phyloP scores from a whole-genome alignment of 2,797 vertebrate genomes.

The Catostomus latipinnis region DNA sequence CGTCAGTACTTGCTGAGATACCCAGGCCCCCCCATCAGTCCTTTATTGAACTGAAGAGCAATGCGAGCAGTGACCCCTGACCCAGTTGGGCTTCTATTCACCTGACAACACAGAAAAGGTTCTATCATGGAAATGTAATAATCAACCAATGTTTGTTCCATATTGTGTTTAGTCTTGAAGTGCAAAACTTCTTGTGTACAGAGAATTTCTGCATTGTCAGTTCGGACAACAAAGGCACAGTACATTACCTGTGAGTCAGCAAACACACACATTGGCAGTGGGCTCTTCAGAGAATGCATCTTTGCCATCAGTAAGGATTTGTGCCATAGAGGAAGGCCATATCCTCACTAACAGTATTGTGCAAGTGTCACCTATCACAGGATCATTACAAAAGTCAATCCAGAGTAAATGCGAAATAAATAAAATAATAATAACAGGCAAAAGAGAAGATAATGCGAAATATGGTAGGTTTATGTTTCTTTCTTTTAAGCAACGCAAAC shows the following conservation, averaged over 20 bases:
- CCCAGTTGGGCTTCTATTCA: conserved; percentile 93
- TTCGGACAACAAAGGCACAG: not conserved
- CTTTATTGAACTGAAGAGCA: conserved; percentile 91
- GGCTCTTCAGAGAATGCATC: conserved; percentile 84
- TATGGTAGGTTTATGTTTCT: not conserved
- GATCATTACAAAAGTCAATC: not conserved
- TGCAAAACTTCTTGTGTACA: not conserved
- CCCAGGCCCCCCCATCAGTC: conserved; percentile 74
- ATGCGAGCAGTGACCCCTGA: conserved; percentile 94
- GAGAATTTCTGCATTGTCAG: too few species aligned
- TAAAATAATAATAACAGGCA: not conserved
- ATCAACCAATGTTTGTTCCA: not conserved
- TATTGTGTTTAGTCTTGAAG: not conserved
- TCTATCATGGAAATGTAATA: conserved; percentile 6
- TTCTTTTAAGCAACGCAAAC: not conserved
- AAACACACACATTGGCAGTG: conserved; percentile 92
- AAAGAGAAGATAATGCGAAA: not conserved
- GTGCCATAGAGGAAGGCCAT: conserved; percentile 94
- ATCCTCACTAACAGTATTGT: conserved; percentile 88
- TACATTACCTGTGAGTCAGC: conserved; percentile 91
- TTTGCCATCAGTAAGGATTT: conserved; percentile 91
- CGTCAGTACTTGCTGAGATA: too few species aligned
- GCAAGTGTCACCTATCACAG: conserved; percentile 83
- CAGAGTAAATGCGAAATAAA: too few species aligned
- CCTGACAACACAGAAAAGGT: conserved; percentile 70